A percentile compares a stretch with the other conserved stretches of the same genome.
phyloP scores from a whole-genome alignment of 1,140 invertebrate species.

The Acromyrmex echinatior region DNA sequence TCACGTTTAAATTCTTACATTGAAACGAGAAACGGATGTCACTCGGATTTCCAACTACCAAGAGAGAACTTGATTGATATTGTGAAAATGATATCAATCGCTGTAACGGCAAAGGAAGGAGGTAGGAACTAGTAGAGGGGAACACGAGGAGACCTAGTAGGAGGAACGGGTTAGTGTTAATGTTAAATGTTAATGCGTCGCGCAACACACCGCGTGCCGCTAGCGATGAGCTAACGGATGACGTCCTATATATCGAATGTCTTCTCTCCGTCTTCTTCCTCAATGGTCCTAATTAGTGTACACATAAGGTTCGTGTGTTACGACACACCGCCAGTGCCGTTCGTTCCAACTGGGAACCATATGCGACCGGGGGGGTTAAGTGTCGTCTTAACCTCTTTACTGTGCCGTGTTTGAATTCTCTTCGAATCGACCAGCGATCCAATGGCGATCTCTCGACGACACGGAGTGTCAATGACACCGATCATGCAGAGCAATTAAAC shows the following conservation, averaged over 20 bases:
- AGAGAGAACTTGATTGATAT: background rate
- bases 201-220: background rate
- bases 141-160: background rate
- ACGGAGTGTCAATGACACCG: conserved; percentile 22
- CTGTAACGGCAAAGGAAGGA: background rate
- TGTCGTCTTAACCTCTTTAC: conserved; percentile 59
- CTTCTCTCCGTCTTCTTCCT: conserved; percentile 39
- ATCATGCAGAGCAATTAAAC: conserved; percentile 39
- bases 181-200: conserved; percentile 47
- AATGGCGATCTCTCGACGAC: background rate
- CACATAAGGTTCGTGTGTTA: conserved; percentile 55
- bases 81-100: conserved; percentile 15
- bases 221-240: conserved; percentile 47
- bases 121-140: background rate
- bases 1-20: background rate
- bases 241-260: conserved; percentile 55
- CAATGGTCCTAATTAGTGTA: conserved; percentile 63
- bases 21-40: background rate
- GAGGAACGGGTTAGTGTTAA: conserved; percentile 17
- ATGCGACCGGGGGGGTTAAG: conserved; percentile 50
- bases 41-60: background rate
- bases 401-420: conserved; percentile 52
- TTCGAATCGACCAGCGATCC: conserved; percentile 37
- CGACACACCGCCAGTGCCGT: conserved; percentile 49
- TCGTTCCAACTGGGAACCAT: conserved; percentile 44